Base-by-base conservation (phyloP, 2,797 vertebrate genomes). In the Phoebastria nigripes region DNA sequence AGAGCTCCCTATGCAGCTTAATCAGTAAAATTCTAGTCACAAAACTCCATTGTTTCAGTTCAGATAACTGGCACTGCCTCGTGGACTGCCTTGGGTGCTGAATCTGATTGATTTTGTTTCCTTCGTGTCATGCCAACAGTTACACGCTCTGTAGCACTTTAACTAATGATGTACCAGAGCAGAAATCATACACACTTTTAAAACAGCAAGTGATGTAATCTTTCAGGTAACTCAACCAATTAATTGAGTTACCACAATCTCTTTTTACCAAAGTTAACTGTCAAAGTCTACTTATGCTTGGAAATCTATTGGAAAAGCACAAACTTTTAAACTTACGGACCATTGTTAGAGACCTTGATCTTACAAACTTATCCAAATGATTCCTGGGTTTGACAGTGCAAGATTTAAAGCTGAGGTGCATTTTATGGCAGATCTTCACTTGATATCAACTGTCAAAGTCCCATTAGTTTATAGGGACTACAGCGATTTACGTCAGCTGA, bases 1-100 rank as follows among this genome's bases (percentile, higher is more conserved):
- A 66, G 65, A 85, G 17, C 7, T 61, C 70, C 46, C 82, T 54
- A 21, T 54, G 47, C 49, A 46, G 47, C 44, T 67, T 51, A 52
- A 90, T 62, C 80, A 76, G 88, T 74, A 89, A 51, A 77, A 85
- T 92, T 97, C 86, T 72, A 81, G 86, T 93, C 88, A 92, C 93
- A 89, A 85, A 81, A 65, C 21, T 42, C 55, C 39, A 79, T 87
- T 69, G 61, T 96, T 94, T 83, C 82, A 84, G 49, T 85, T 70
- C 49, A 86, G 67, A 80, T 73, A 84, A 74, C 82, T 91, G 92
- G 74, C n/a, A 59, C 15, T 89, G 67, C 62, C 74, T 92, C 2
- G 15, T 21, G 33, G 83, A 31, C 89, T 90, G 83, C 85, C 78
- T 88, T 51, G 54, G 67, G 59, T 95, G 69, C 56, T 94, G 70